Conservation (phyloP, 2,797 vertebrate genomes). For the Fundulus diaphanus region DNA sequence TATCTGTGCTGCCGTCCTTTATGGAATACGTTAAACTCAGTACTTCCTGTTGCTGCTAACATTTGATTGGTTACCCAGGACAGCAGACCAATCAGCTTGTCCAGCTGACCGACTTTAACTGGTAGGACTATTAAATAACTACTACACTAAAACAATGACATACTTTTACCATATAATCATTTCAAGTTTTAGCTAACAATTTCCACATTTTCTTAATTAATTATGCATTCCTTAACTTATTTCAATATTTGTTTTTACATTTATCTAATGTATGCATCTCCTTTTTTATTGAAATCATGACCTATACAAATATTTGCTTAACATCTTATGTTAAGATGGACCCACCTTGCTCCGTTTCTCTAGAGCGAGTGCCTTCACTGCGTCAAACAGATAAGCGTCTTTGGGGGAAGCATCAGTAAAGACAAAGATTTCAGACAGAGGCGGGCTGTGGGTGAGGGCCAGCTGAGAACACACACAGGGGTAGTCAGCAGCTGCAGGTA, state of each 20-base stretch:
- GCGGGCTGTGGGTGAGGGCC: slow-evolving; percentile 87
- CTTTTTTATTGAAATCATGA: background rate
- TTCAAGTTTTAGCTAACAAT: background rate
- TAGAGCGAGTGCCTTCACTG: slow-evolving; percentile 82
- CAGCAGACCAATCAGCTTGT: background rate
- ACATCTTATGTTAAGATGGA: too few relatives aligned
- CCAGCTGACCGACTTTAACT: background rate
- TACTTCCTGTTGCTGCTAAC: background rate
- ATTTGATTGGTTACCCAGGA: background rate
- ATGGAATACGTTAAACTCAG: background rate
- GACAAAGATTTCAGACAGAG: slow-evolving; percentile 89
- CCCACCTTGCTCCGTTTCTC: slow-evolving; percentile 86
- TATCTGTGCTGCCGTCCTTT: background rate
- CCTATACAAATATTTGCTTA: too few relatives aligned
- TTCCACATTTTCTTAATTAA: too few relatives aligned
- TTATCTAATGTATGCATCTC: background rate
- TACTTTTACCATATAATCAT: background rate
- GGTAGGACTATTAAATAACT: background rate
- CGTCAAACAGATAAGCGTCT: slow-evolving; percentile 81
- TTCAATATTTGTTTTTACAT: background rate
- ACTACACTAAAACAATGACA: background rate
- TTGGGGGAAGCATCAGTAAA: slow-evolving; percentile 92
- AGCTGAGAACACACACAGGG: slow-evolving; percentile 71
- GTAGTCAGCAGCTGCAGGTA: background rate
- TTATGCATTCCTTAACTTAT: background rate